A percentile compares a stretch with the other conserved stretches of the same genome.
These are phyloP conservation scores for Porites cylindrica DNA, from an alignment of 92 coral and sea anemone species.

Conservation along the genomic window DNA sequence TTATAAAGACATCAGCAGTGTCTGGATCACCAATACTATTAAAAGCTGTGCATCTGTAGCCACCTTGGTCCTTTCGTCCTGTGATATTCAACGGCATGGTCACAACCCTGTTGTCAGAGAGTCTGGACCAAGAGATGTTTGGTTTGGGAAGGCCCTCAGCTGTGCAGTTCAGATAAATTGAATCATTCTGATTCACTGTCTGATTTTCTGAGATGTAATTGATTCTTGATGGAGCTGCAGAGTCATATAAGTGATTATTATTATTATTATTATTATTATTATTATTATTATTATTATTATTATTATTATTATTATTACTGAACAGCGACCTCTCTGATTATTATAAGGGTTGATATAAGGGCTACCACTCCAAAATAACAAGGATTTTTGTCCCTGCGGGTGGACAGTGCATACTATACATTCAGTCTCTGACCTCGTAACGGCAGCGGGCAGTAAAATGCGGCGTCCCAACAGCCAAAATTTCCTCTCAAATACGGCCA, in stretches of 20 bases:
- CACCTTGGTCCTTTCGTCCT: background rate
- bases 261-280: too few species aligned
- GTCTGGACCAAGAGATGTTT: background rate
- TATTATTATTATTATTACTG: too few species aligned
- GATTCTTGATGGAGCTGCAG: background rate
- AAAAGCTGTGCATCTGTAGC: background rate
- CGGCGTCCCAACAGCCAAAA: too few species aligned
- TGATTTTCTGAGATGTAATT: background rate
- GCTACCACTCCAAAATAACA: too few species aligned
- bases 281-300: too few species aligned
- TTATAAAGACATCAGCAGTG: background rate
- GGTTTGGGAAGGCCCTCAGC: background rate
- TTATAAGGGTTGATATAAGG: too few species aligned
- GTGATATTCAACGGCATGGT: background rate
- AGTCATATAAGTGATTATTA: background rate
- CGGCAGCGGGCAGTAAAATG: too few species aligned
- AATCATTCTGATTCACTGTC: background rate
- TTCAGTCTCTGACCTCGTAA: too few species aligned
- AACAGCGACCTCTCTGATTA: too few species aligned
- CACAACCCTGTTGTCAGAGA: background rate
- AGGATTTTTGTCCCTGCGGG: too few species aligned
- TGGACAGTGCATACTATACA: too few species aligned
- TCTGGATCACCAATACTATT: background rate
- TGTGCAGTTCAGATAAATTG: background rate
- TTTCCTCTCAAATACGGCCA: too few species aligned